These are phyloP conservation scores for Beroe forskalii DNA, from an alignment of 37 sponge, comb jelly and placozoan genomes.

Conservation along the genomic window DNA sequence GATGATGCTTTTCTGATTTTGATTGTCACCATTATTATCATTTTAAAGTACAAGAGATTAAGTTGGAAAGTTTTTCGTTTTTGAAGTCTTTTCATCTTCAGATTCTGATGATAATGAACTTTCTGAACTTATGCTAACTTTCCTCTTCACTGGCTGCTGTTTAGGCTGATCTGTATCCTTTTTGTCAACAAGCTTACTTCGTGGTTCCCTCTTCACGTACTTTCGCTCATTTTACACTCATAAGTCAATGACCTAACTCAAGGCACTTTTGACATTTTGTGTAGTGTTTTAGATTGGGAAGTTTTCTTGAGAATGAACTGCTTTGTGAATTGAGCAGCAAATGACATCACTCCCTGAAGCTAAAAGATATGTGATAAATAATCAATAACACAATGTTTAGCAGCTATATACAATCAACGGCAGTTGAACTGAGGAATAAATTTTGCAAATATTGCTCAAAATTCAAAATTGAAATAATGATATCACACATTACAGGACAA, in stretches of 20 bases:
- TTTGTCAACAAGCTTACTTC: slow-evolving; percentile 45
- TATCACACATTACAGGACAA: no score
- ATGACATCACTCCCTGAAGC: slow-evolving; percentile 2
- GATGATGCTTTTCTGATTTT: no score
- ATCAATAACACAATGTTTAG: no score
- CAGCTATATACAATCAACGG: no score
- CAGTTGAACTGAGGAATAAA: no score
- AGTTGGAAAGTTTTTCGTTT: slow-evolving; percentile 25
- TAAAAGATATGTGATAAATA: not conserved
- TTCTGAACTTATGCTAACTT: slow-evolving; percentile 40
- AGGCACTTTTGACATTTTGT: slow-evolving; percentile 66
- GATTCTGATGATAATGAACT: slow-evolving; percentile 61
- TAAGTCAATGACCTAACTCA: slow-evolving; percentile 67
- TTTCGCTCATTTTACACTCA: slow-evolving; percentile 68
- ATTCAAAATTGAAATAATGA: no score
- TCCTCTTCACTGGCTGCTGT: not conserved
- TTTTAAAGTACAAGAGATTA: no score
- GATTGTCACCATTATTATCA: no score
- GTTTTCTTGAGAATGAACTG: slow-evolving; percentile 59
- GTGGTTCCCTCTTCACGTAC: slow-evolving; percentile 34
- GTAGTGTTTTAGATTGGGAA: slow-evolving; percentile 19
- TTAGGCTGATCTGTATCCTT: not conserved
- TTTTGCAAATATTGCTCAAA: no score
- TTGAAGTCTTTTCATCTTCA: slow-evolving; percentile 25
- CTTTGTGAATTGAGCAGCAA: slow-evolving; percentile 55